These are phyloP conservation scores for Pyrochroa serraticornis DNA, from an alignment of 2,888 invertebrate species.

Conservation along the genomic window DNA sequence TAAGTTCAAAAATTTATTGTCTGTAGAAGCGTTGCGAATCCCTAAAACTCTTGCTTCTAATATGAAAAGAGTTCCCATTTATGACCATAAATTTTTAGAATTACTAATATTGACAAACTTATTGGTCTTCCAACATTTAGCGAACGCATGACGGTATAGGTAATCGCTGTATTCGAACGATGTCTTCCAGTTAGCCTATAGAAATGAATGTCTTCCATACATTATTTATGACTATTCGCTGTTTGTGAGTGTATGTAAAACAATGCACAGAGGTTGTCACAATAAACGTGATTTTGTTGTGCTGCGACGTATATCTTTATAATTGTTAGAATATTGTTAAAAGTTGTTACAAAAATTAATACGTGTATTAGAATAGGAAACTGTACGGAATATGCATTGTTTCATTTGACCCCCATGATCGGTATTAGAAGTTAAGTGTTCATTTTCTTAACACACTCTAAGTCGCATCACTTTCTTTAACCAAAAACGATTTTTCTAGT, in stretches of 20 bases:
- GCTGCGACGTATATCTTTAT: slow-evolving; percentile 20
- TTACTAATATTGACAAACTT: neutral
- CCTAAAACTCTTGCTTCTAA: too few species aligned
- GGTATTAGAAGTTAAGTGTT: neutral
- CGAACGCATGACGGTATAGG: neutral
- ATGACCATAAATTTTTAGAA: neutral
- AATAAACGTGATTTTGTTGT: slow-evolving; percentile 15
- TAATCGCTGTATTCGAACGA: slow-evolving; percentile 26
- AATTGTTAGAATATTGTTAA: slow-evolving; percentile 33
- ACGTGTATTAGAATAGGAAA: slow-evolving; percentile 25
- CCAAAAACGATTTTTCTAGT: neutral
- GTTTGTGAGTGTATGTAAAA: slow-evolving; percentile 34
- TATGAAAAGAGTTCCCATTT: too few species aligned
- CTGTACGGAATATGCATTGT: neutral
- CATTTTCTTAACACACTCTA: too few species aligned
- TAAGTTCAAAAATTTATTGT: too few species aligned
- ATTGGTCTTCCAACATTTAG: neutral
- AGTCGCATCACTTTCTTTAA: too few species aligned
- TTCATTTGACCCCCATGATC: neutral
- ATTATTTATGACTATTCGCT: slow-evolving; percentile 35
- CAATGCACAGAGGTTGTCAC: slow-evolving; percentile 2
- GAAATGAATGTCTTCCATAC: slow-evolving; percentile 42
- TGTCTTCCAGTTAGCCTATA: slow-evolving; percentile 42
- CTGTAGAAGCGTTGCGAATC: too few species aligned
- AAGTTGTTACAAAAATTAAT: slow-evolving; percentile 24